Conservation (phyloP, 35 echinoderm and acorn worm genomes). For the Apostichopus japonicus region DNA sequence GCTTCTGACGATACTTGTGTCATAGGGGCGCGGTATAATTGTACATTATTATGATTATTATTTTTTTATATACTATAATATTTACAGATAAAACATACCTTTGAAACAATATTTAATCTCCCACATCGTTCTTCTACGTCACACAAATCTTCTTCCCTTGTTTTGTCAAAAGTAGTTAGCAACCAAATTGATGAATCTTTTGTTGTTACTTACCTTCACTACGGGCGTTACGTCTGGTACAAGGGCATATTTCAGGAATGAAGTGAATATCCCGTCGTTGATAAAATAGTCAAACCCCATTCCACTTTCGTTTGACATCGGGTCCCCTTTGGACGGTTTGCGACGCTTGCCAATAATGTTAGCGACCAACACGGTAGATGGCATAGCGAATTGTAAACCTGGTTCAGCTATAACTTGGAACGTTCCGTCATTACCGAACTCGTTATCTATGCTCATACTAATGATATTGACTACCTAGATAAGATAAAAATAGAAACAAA, state of each 20-base stretch:
- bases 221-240: not conserved
- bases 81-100: no score
- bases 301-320: not conserved
- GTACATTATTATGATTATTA: no score
- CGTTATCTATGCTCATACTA: not conserved
- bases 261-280: not conserved
- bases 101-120: no score
- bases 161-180: no score
- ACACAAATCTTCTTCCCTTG: no score
- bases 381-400: not conserved
- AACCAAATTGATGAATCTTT: no score
- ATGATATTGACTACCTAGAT: not conserved
- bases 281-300: not conserved
- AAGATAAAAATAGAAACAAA: not conserved
- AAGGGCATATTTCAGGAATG: not conserved
- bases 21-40: no score
- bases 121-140: no score
- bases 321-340: not conserved
- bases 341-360: not conserved
- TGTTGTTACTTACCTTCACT: not conserved
- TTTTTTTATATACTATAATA: no score
- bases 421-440: not conserved
- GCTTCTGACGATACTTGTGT: no score
- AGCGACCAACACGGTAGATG: not conserved
- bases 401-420: not conserved